Evolutionary conservation across 2,113 vertebrate genomes (phyloP).

Genomic region (Mesocricetus auratus): DNA sequence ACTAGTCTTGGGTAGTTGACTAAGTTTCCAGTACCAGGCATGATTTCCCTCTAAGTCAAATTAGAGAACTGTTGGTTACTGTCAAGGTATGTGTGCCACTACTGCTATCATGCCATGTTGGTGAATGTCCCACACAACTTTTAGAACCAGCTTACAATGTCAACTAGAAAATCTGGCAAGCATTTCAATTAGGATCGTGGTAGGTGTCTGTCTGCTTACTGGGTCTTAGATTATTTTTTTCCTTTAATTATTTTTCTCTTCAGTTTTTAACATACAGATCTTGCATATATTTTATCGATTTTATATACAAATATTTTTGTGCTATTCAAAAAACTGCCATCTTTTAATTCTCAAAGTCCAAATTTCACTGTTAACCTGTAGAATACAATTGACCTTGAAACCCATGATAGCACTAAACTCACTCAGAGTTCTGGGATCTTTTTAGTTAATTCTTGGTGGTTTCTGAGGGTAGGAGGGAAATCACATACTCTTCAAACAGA

Average conservation of each 20-base stretch:
- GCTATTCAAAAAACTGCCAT: not conserved
- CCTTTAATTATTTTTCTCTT: not conserved
- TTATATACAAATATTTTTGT: constrained; percentile 15
- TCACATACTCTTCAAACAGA: not conserved
- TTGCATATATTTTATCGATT: not conserved
- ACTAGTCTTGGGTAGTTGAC: not conserved
- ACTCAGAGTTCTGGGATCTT: not conserved
- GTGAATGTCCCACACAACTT: not conserved
- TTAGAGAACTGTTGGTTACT: not conserved
- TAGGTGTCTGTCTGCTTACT: not conserved
- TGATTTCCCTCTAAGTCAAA: not conserved
- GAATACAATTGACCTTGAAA: not conserved
- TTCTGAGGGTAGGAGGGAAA: not conserved
- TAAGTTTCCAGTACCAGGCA: not conserved
- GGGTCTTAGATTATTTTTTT: not conserved
- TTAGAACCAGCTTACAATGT: not conserved
- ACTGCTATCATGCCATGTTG: not conserved
- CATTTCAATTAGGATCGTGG: not conserved
- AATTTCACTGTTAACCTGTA: not conserved
- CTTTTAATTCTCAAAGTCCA: constrained; percentile 3
- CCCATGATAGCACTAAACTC: not conserved
- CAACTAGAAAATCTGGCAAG: not conserved
- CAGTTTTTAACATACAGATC: not conserved
- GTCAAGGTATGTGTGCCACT: not conserved
- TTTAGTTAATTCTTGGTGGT: not conserved